Base-by-base conservation (phyloP, 1,140 invertebrate genomes). In the Chironomus striatipennis region DNA sequence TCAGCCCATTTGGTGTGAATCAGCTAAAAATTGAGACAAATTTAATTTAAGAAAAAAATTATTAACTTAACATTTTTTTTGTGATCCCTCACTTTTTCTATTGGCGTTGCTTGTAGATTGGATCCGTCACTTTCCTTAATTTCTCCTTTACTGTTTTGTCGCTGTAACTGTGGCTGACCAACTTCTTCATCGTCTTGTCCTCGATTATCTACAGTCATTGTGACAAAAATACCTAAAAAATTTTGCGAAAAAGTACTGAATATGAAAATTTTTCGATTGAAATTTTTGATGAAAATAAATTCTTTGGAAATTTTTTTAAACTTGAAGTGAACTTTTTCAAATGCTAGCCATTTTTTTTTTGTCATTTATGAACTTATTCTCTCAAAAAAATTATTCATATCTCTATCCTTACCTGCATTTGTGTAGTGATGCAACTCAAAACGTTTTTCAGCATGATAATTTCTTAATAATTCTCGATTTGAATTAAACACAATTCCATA, bases 1-100 rank as follows among this genome's bases (percentile, higher is more conserved):
- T 70, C 65, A 18, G 65, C 65, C 65, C 65, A 70, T 20, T 70
- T 70, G 7, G 65, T 70, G 18, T 70, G 65, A 70, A 70, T 70
- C 20, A 70, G 2, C 20, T 70, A 18, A 18, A 7, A 70, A 70
- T 57, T 57, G 18, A 21, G 10, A 21, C 20, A 10, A 21, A 70
- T 18, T 7, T n/a, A n/a, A n/a, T n/a, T 70, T 18, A 70, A 6
- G 4, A 15, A 15, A 57, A 5, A 15, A 15, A 1, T 57, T 57
- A n/a, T 12, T n/a, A n/a, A n/a, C n/a, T n/a, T n/a, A n/a, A n/a
- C n/a, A n/a, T n/a, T n/a, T n/a, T n/a, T n/a, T n/a, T n/a, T n/a
- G n/a, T n/a, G n/a, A n/a, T n/a, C n/a, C n/a, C 8, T n/a, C n/a
- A 57, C 47, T 57, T 57, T 57, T 57, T 57, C 47, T 15, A 57